Evolutionary conservation across 1,140 invertebrate genomes (phyloP), one percentile per base, ranked within the genome.

Genomic region (Tenebrio molitor): DNA sequence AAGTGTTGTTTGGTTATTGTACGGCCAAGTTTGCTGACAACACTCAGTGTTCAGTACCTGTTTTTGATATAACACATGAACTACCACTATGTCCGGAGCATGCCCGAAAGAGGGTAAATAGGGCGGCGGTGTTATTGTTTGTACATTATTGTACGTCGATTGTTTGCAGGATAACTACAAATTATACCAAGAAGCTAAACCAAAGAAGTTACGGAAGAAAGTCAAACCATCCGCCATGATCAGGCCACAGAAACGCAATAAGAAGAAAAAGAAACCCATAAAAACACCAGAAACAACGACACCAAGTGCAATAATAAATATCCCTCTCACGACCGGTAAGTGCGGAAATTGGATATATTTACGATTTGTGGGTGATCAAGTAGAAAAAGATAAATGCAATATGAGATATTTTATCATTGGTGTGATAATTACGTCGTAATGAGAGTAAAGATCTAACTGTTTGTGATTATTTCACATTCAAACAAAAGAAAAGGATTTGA

Each of bases 1-100:
- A 97, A 83, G 88, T 93, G 74, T 85, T 97, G 42, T 97, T 96
- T 84, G 91, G 92, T 72, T 91, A 94, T 77, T 97, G 95, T 84
- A 95, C 94, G 66, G 95, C 94, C 58, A 95, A 91, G 84, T 94
- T 93, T 81, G 89, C 89, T 34, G 93, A 95, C 83, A 95, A 95
- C 73, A 92, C 92, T 16, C 93, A 95, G 81, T 97, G 95, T 84
- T 92, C 92, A 75, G 87, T 92, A 69, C 95, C 96, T 63, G 93
- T 96, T 15, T 91, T 96, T 79, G 94, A 96, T 84, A 88, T 95
- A 67, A 88, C 88, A 15, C 92, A 95, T 78, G 92, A 95, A 79
- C 84, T 94, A 77, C 94, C 95, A 33, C 84, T 97, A 0, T 97
- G 95, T 83, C 85, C 88, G 4, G 92, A 93, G 76, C 95, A 97